Conservation (phyloP, 2,797 vertebrate genomes). For the Rhinogobio ventralis region DNA sequence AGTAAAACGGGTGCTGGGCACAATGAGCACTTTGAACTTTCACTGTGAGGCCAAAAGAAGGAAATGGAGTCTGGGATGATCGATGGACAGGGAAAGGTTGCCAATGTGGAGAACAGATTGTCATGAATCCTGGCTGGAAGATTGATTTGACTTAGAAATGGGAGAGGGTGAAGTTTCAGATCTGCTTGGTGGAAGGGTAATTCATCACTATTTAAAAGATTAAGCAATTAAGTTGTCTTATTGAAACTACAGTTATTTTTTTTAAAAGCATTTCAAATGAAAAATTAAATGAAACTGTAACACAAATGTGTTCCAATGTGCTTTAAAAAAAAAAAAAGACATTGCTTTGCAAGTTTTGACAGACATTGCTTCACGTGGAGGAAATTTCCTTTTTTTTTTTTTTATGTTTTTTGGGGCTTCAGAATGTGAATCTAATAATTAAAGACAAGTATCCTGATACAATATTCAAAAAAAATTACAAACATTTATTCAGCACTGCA, state of each 20-base stretch:
- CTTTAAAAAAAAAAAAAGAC: neutral
- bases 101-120: neutral
- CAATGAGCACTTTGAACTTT: slow-evolving; percentile 15
- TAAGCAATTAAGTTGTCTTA: neutral
- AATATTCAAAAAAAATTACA: neutral
- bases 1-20: slow-evolving; percentile 14
- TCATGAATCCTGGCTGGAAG: neutral
- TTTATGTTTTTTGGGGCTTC: no score
- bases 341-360: no score
- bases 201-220: slow-evolving; percentile 1
- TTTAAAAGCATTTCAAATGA: neutral
- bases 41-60: slow-evolving; percentile 1
- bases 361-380: neutral
- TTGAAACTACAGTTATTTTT: neutral
- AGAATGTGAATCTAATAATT: neutral
- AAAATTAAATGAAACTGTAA: neutral
- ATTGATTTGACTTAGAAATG: slow-evolving; percentile 15
- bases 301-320: neutral
- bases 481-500: neutral
- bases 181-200: neutral
- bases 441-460: neutral
- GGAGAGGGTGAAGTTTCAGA: neutral
- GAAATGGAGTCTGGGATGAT: slow-evolving; percentile 20
- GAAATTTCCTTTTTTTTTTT: neutral
- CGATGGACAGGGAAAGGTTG: slow-evolving; percentile 18